Percentiles rank a stretch among this genome's conserved stretches.
These are phyloP conservation scores for Vimba vimba DNA, from an alignment of 2,113 vertebrate species.

Conservation along the genomic window DNA sequence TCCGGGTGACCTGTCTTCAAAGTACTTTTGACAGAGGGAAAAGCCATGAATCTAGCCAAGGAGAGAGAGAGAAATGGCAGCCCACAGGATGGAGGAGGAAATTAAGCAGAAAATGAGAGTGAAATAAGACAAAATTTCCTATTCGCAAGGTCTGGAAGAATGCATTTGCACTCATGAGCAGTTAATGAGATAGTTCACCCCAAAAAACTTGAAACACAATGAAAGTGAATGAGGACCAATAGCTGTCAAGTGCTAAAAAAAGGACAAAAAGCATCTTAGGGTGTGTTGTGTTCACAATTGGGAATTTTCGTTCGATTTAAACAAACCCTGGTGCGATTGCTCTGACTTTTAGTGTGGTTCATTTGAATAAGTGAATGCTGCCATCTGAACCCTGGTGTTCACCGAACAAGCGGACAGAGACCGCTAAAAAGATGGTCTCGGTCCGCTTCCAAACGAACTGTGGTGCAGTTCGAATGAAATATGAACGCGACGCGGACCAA, in stretches of 20 bases:
- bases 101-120: slow-evolving; percentile 57
- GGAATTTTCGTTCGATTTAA: too few relatives aligned
- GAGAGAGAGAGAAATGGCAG: background rate
- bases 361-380: too few relatives aligned
- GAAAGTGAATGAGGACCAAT: background rate
- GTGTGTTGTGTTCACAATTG: too few relatives aligned
- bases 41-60: slow-evolving; percentile 14
- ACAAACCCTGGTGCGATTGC: too few relatives aligned
- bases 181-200: background rate
- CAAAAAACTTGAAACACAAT: background rate
- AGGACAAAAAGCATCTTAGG: background rate
- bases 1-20: background rate
- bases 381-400: too few relatives aligned
- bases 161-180: background rate
- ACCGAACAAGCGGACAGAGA: too few relatives aligned
- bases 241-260: background rate
- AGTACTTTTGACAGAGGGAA: slow-evolving; percentile 13
- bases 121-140: slow-evolving; percentile 34
- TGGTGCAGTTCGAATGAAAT: too few relatives aligned
- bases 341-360: too few relatives aligned
- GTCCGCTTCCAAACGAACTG: too few relatives aligned
- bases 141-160: background rate
- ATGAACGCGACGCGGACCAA: too few relatives aligned
- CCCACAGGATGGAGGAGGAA: slow-evolving; percentile 22
- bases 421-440: too few relatives aligned